Conservation (phyloP, 2,113 vertebrate species). For the Choloepus hoffmanni region DNA sequence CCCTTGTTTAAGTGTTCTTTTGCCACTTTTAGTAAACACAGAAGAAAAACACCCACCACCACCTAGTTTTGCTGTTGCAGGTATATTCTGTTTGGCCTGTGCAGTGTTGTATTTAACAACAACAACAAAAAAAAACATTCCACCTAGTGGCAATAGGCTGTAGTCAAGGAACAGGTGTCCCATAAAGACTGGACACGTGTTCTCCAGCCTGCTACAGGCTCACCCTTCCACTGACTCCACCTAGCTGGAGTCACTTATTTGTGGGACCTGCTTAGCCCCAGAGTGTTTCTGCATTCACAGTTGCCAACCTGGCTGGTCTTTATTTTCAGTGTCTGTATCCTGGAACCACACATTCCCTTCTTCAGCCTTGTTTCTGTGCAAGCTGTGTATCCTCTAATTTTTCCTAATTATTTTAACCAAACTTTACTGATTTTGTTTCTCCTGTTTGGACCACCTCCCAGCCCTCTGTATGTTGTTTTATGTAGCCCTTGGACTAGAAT, state of each 20-base stretch:
- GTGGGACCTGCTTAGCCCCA: not conserved
- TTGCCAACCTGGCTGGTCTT: fast-evolving
- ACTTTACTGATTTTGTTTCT: not conserved
- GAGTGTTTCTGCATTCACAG: not conserved
- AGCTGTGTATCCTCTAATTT: not conserved
- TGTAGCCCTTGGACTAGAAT: not conserved
- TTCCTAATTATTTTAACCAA: not conserved
- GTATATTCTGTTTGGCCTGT: not conserved
- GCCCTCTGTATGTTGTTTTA: not conserved
- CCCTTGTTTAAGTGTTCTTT: not conserved
- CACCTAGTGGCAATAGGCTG: not conserved
- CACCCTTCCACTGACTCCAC: not conserved
- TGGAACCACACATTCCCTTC: not conserved
- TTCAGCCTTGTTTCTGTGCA: not conserved
- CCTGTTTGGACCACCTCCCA: not conserved
- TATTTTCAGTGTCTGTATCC: not conserved
- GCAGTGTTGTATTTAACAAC: not conserved
- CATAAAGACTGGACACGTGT: not conserved
- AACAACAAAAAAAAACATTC: not conserved
- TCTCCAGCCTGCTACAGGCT: not conserved
- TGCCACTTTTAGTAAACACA: not conserved
- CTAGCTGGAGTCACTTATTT: not conserved
- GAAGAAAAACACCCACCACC: not conserved
- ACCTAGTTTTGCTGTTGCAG: not conserved
- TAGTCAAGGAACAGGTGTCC: not conserved